Percentiles rank a stretch among this genome's conserved stretches.
phyloP scores from a whole-genome alignment of 2,113 vertebrate genomes.

The Ceratotherium simum region DNA sequence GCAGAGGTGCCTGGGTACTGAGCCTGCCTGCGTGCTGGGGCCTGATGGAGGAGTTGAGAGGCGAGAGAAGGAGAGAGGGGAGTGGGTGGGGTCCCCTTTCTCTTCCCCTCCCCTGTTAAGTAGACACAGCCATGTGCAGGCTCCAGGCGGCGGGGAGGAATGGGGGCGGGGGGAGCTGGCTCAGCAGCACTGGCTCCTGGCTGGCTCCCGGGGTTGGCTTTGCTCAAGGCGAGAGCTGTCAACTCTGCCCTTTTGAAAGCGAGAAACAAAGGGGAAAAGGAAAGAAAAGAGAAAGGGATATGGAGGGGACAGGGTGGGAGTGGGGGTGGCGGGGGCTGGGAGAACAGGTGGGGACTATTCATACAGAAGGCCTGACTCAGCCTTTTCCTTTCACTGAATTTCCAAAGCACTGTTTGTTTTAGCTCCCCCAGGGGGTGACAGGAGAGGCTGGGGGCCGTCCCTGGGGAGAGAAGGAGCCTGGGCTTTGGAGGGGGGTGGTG shows the following conservation, averaged over 20 bases:
- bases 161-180: neutral
- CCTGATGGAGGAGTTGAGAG: neutral
- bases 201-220: slow-evolving; percentile 50
- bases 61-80: neutral
- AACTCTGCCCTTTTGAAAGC: slow-evolving; percentile 78
- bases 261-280: slow-evolving; percentile 73
- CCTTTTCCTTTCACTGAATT: slow-evolving; percentile 73
- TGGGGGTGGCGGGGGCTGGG: slow-evolving; percentile 7
- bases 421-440: slow-evolving; percentile 18
- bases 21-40: neutral
- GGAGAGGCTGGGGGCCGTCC: slow-evolving; percentile 10
- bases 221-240: slow-evolving; percentile 66
- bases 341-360: slow-evolving; percentile 81
- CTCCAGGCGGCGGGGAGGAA: neutral
- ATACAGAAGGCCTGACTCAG: slow-evolving; percentile 80
- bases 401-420: slow-evolving; percentile 81
- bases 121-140: neutral
- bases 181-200: slow-evolving; percentile 33
- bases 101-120: neutral
- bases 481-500: neutral
- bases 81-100: too few species aligned
- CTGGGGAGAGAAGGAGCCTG: neutral
- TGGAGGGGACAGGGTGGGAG: slow-evolving; percentile 33
- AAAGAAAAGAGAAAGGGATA: slow-evolving; percentile 63
- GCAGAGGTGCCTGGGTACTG: neutral